Evolutionary conservation across 2,888 invertebrate species (phyloP).

Genomic region (Nemoura dubitans): DNA sequence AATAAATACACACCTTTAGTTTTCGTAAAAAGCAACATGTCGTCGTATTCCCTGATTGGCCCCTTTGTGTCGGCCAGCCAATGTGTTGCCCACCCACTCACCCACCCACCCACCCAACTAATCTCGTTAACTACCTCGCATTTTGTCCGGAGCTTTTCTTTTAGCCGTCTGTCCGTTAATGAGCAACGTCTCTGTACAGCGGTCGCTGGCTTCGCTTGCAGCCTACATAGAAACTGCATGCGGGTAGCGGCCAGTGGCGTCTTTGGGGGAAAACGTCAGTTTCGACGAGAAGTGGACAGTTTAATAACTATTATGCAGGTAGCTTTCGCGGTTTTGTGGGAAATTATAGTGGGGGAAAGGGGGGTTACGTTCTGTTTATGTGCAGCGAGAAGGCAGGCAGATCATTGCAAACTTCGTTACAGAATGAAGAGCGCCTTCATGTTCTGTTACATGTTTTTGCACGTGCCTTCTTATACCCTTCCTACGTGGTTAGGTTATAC

Average conservation of each 20-base stretch:
- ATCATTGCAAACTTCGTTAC: background rate
- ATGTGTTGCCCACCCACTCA: background rate
- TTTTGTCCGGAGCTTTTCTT: conserved; percentile 29
- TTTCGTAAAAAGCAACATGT: background rate
- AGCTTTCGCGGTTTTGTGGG: background rate
- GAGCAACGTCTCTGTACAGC: background rate
- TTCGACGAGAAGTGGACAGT: background rate
- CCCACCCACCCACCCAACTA: conserved; percentile 9
- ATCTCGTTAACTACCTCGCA: conserved; percentile 9
- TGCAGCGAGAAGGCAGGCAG: background rate
- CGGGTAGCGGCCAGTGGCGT: background rate
- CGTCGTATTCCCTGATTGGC: background rate
- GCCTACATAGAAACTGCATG: background rate
- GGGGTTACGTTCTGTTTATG: background rate
- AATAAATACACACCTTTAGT: background rate
- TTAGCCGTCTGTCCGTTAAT: conserved; percentile 13
- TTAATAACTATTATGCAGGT: background rate
- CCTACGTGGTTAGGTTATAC: background rate
- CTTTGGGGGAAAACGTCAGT: background rate
- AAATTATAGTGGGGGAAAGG: background rate
- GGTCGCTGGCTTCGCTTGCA: background rate
- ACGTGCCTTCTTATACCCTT: background rate
- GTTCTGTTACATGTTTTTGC: background rate
- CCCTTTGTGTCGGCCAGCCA: background rate
- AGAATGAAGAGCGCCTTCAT: background rate